These are phyloP conservation scores for Strigamia maritima DNA, from an alignment of 2,888 invertebrate genomes.

Conservation along the genomic window DNA sequence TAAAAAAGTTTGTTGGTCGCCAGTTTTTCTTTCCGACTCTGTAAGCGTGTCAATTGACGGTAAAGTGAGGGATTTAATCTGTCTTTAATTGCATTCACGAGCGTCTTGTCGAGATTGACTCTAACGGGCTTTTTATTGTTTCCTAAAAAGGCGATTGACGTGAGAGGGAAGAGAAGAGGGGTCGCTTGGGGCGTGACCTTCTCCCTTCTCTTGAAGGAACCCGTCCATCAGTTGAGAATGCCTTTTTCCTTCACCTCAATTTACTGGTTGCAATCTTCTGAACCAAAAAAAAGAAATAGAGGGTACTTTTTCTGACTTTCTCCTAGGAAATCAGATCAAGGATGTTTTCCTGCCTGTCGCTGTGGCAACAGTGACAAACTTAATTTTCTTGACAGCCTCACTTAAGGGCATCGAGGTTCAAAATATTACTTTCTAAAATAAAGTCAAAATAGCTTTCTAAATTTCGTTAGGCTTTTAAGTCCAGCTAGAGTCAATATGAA, in stretches of 20 bases:
- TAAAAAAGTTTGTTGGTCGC: background rate
- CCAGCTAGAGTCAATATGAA: background rate
- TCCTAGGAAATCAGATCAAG: conserved; percentile 36
- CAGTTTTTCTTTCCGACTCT: background rate
- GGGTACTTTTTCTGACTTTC: conserved; percentile 3
- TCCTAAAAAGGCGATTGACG: conserved; percentile 29
- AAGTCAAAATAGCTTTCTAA: conserved; percentile 28
- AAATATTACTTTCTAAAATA: conserved; percentile 38
- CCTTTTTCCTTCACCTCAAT: conserved; percentile 21
- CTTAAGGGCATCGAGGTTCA: background rate
- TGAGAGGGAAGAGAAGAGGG: conserved; percentile 1
- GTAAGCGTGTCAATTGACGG: conserved; percentile 27
- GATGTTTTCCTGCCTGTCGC: conserved; percentile 37
- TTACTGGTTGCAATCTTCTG: conserved; percentile 17
- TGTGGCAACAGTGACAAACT: conserved; percentile 37
- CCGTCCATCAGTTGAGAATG: conserved; percentile 12
- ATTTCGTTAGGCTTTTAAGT: background rate
- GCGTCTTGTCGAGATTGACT: conserved; percentile 29
- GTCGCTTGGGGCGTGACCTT: conserved; percentile 24
- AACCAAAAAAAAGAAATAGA: background rate
- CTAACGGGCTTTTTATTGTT: conserved; percentile 29
- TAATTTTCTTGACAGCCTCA: conserved; percentile 34
- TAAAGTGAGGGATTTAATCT: conserved; percentile 22
- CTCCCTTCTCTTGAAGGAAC: background rate
- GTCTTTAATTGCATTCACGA: conserved; percentile 23